Conservation (phyloP, 1,140 invertebrate species). For the Callitettix versicolor region DNA sequence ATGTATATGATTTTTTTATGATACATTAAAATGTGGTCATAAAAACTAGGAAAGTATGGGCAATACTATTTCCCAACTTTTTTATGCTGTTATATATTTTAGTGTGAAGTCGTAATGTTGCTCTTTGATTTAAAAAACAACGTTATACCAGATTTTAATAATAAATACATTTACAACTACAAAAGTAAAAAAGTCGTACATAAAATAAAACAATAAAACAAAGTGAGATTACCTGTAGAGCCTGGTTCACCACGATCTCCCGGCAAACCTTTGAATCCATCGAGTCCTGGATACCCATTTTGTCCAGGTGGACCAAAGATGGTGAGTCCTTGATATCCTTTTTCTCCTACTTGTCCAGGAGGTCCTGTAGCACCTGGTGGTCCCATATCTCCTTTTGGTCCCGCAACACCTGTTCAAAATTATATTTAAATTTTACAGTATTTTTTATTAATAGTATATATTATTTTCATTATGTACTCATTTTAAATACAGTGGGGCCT, state of each 20-base stretch:
- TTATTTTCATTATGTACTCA: background rate
- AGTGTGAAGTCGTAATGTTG: too few species aligned
- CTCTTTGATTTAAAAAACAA: too few species aligned
- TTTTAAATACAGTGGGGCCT: too few species aligned
- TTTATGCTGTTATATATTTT: too few species aligned
- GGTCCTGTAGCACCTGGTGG: slow-evolving; percentile 43
- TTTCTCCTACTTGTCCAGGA: slow-evolving; percentile 45
- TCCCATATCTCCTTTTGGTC: slow-evolving; percentile 44
- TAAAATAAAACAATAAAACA: too few species aligned
- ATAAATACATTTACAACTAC: too few species aligned
- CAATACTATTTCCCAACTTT: too few species aligned
- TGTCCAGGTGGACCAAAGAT: slow-evolving; percentile 50
- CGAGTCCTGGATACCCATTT: slow-evolving; percentile 47
- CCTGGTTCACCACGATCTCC: slow-evolving; percentile 57
- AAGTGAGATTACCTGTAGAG: slow-evolving; percentile 33
- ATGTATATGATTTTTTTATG: too few species aligned
- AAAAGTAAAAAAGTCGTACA: too few species aligned
- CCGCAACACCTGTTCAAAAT: slow-evolving; percentile 24
- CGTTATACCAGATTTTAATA: too few species aligned
- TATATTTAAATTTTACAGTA: background rate
- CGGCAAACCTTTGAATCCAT: slow-evolving; percentile 41
- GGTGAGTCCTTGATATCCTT: slow-evolving; percentile 52
- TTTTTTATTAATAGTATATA: background rate
- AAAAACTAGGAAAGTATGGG: too few species aligned
- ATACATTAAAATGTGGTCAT: too few species aligned